A percentile compares a stretch with the other conserved stretches of the same genome.
Evolutionary conservation across 2,113 vertebrate genomes (phyloP).

Genomic region (Lasiurus borealis): DNA sequence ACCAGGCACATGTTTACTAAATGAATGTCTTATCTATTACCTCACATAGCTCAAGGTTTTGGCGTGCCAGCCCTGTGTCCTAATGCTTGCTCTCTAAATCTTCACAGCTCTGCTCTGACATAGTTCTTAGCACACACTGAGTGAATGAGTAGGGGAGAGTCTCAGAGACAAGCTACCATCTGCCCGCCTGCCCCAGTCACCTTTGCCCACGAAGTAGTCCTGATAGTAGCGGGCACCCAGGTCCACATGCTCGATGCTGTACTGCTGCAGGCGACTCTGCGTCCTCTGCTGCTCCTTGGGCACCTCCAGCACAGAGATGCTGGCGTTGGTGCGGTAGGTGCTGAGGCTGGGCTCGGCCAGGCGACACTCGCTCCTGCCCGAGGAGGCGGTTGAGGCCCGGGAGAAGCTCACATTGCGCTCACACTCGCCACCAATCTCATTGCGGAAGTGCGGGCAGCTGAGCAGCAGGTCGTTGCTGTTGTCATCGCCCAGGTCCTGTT

Average conservation of each 20-base stretch:
- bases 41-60: background rate
- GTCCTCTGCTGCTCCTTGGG: constrained; percentile 89
- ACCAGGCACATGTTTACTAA: background rate
- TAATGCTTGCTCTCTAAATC: background rate
- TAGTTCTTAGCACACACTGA: background rate
- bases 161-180: background rate
- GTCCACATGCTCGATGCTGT: constrained; percentile 96
- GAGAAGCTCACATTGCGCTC: constrained; percentile 94
- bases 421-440: constrained; percentile 91
- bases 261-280: constrained; percentile 88
- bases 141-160: background rate
- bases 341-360: constrained; percentile 66
- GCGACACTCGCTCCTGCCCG: background rate
- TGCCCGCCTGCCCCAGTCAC: constrained; percentile 53
- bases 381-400: constrained; percentile 85
- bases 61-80: no score
- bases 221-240: constrained; percentile 95
- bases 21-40: rapidly evolving
- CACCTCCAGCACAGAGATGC: constrained; percentile 92
- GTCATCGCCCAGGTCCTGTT: constrained; percentile 87
- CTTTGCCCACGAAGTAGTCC: constrained; percentile 93
- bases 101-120: no score
- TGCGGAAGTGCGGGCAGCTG: constrained; percentile 96
- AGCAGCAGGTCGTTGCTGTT: constrained; percentile 91
- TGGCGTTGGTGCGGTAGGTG: constrained; percentile 91